Base-by-base conservation (phyloP, 1,140 invertebrate species). In the Dryas iulia region DNA sequence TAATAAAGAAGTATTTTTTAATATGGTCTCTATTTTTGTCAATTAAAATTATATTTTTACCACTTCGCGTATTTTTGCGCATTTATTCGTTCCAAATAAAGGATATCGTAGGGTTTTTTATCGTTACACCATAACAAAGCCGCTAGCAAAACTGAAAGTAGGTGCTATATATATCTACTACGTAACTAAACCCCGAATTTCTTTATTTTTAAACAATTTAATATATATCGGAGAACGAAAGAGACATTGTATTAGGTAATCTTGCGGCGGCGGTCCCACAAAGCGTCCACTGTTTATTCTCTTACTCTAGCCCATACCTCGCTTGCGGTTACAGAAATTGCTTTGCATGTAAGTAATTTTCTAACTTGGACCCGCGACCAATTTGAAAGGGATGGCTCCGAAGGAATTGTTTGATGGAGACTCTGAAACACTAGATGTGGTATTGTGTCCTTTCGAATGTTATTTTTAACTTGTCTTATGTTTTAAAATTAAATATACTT, bases 271-370 rank as follows among this genome's bases (percentile, higher is more conserved):
- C 79, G 80, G 76, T 67, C 58, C 73, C 62, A 78, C 84, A 83
- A 86, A 81, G 75, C 69, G 71, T 74, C 76, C 76, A 73, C 72
- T 79, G 78, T 77, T 59, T 82, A 84, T 86, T 82, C 81, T 77
- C 77, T 59, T 26, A 56, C 23, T 56, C 53, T n/a, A 12, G 53
- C 69, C 73, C 80, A 79, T 76, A 65, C 76, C 73, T 66, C 64
- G 61, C 74, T 80, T 87, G 85, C 81, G 85, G 85, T 87, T 71
- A 71, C 64, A 74, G 71, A 77, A 79, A 87, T 86, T 86, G 81
- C 83, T 78, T 69, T 65, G 59, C 75, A 78, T 87, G 83, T 87
- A 83, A 87, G 84, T 87, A 86, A 86, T 87, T 84, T 87, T 87
- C 85, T 84, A 85, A 87, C 60, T 77, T 76, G 63, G 66, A 73